Base-by-base conservation (phyloP, 2,797 vertebrate genomes). In the Notoglanidium macrostoma region DNA sequence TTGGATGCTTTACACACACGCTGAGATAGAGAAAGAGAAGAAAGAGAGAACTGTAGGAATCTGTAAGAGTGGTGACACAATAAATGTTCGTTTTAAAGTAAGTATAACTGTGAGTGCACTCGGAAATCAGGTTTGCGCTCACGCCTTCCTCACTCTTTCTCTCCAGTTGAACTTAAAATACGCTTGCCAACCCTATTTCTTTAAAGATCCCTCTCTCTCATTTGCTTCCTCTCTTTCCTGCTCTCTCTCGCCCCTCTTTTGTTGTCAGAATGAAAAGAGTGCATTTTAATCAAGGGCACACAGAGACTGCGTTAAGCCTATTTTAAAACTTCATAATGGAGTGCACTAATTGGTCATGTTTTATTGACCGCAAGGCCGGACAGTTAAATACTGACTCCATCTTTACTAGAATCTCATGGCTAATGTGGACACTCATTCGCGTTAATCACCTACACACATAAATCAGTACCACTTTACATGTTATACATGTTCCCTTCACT, bases 231-330 rank as follows among this genome's bases (percentile, higher is more conserved):
- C 55, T 17, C 57, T 51, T 46, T 76, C 76, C 57, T 26, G 17
- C 73, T 63, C 55, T 17, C 57, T 46, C 35, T 29, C 57, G 63
- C 35, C 44, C 23, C 26, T 35, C 57, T 61, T 29, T 51, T 84
- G 26, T 59, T 79, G 61, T 72, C 72, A 59, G 8, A 78, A 57
- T 84, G 26, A 54, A 85, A n/a, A 23, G 26, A 81, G 51, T 49
- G 40, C 49, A 72, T 63, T 72, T 79, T 70, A 77, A 86, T 88
- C 72, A 79, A 84, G 74, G 59, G 44, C 44, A 65, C 46, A 73
- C 10, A 49, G 4, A 55, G 46, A 65, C 59, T 87, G 55, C 21
- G 44, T 84, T 73, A 73, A 73, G 68, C 68, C 55, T 84, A 73
- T 59, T 84, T 84, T 73, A 84, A 59, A 72, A 46, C 35, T 12